Evolutionary conservation across 2,113 vertebrate genomes (phyloP), one percentile per base, ranked within the genome.

Genomic region (Forbesichthys papilliferus): DNA sequence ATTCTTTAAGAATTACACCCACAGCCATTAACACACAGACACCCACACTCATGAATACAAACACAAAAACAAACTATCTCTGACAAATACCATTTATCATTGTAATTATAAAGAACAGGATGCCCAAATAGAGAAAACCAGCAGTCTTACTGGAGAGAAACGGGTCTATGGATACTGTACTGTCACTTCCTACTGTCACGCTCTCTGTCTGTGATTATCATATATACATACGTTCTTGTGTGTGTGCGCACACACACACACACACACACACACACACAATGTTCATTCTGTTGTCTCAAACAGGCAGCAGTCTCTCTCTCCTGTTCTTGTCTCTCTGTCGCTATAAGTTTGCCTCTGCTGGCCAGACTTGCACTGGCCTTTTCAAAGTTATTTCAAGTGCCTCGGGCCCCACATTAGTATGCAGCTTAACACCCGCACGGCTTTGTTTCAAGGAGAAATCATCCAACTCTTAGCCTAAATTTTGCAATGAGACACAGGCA

Each of bases 371-470:
- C 49, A 12, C 64, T 87, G 82, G 82, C 85, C 84, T 90, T 88
- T 88, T 86, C 88, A 88, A 87, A 90, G 86, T 87, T 88, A 85
- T 84, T 84, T 74, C 16, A 11, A 82, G 66, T 12, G 82, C 85
- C 84, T 82, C 69, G 7, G 79, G 85, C 82, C 81, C 75, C 63
- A 2, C 79, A 88, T 90, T 85, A 87, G 88, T 87, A 88, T 87
- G 86, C 87, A 77, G 77, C 71, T 77, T 79, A 74, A 79, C 73
- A 61, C 70, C 42, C 49, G 47, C 68, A 11, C 78, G 67, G 72
- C 73, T 84, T 88, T 86, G 78, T 89, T 88, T 90, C 82, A 88
- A 87, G 88, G 87, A 88, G 88, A 86, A 89, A 84, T 86, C 71
- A 81, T 42, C 80, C 73, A 82, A 82, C 70, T 83, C 80, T 82